Evolutionary conservation across 1,140 invertebrate genomes (phyloP).

Genomic region (Euura lappo): DNA sequence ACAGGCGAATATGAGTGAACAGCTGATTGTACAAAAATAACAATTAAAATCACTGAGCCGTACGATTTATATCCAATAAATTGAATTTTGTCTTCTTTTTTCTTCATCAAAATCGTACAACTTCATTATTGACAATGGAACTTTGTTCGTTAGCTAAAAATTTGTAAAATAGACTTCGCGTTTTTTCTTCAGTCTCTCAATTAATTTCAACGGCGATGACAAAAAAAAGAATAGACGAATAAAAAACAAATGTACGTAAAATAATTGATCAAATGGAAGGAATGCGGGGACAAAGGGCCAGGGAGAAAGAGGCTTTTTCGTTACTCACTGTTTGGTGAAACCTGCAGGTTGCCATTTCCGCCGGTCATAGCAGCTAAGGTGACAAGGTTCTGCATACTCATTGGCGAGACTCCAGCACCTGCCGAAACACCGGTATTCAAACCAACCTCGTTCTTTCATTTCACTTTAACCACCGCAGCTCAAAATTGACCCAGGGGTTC

Average conservation of each 20-base stretch:
- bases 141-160: no score
- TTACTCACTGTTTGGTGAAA: conserved; percentile 65
- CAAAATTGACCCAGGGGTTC: no score
- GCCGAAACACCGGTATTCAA: conserved; percentile 40
- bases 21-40: not conserved
- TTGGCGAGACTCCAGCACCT: conserved; percentile 72
- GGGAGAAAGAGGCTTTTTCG: conserved; percentile 3
- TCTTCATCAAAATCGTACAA: no score
- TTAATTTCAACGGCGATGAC: no score
- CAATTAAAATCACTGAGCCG: no score
- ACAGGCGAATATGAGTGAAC: no score
- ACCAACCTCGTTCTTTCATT: not conserved
- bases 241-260: not conserved
- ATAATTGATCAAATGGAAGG: not conserved
- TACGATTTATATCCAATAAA: no score
- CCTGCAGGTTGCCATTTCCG: conserved; percentile 63
- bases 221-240: not conserved
- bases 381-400: conserved; percentile 89
- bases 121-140: no score
- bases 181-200: no score
- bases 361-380: conserved; percentile 85
- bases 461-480: not conserved
- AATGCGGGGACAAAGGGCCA: conserved; percentile 3
- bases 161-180: no score
- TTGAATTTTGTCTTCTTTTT: no score